Evolutionary conservation across 2,888 invertebrate genomes (phyloP), one percentile per base, ranked within the genome.

Genomic region (Cabera pusaria): DNA sequence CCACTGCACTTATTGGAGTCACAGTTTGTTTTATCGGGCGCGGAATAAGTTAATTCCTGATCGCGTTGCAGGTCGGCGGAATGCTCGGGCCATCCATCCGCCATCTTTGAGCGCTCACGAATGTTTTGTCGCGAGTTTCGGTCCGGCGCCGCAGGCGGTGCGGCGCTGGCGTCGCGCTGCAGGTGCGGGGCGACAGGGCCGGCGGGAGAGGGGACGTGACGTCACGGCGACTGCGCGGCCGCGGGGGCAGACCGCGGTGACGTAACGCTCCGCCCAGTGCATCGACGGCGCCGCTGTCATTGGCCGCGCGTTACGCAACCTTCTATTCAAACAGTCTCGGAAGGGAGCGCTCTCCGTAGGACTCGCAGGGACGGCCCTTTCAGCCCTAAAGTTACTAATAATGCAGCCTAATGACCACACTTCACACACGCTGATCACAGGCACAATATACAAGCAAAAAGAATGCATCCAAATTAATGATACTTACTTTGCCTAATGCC

Each of bases 41-140:
- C 87, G 86, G 80, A 81, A 86, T 83, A 88, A 86, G 85, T 85
- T 85, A 79, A 70, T 73, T 90, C 78, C 84, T 90, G 88, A 77
- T 87, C 85, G 82, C 87, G 88, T 78, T 87, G 86, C 77, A 78
- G 80, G 79, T 90, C 91, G 85, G 90, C 83, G 77, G 90, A 90
- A 74, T 90, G 90, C 83, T 90, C 90, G 88, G 90, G 90, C 91
- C 92, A 91, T 91, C 93, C 92, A 93, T 94, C 94, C 93, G 94
- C 94, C 94, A 94, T 94, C 92, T 94, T 94, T 93, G 91, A 91
- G 92, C 92, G 90, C 92, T n/a, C n/a, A 90, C 91, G 91, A 90
- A 82, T 89, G 88, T 87, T 88, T 88, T 87, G 88, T 85, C 74
- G 69, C 49, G 52, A 72, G 85, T 76, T 85, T 77, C 61, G 49